These are phyloP conservation scores for Ophthalmotilapia sp. DNA, from an alignment of 2,113 vertebrate species.

Conservation along the genomic window DNA sequence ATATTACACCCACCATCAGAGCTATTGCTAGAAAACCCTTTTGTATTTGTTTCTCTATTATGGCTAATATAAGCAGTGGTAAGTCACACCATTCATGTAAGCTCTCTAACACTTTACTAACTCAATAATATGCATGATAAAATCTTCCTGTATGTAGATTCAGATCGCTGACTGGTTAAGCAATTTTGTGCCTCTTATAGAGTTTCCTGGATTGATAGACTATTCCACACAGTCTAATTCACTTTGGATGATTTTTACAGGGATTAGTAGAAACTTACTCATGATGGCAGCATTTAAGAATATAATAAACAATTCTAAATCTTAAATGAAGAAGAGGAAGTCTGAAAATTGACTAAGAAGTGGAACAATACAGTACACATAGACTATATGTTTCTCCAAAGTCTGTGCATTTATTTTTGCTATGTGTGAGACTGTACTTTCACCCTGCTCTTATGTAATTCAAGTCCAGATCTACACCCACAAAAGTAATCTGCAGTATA, in stretches of 20 bases:
- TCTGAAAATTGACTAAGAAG: not conserved
- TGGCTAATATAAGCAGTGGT: not conserved
- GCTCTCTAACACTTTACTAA: not conserved
- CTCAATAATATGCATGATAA: not conserved
- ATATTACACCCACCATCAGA: not conserved
- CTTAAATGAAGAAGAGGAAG: not conserved
- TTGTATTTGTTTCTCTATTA: not conserved
- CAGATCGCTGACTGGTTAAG: not conserved
- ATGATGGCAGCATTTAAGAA: not conserved
- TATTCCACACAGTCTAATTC: not conserved
- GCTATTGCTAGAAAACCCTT: not conserved
- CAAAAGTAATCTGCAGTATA: conserved; percentile 55
- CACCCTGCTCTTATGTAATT: conserved; percentile 55
- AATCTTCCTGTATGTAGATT: not conserved
- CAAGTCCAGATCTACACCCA: conserved; percentile 55
- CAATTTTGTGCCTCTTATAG: not conserved
- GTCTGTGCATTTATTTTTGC: not conserved
- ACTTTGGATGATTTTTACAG: not conserved
- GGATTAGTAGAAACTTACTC: not conserved
- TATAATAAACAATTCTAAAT: not conserved
- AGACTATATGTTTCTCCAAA: not conserved
- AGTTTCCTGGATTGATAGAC: not conserved
- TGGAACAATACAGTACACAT: not conserved
- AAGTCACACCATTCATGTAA: not conserved
- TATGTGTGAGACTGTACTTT: not conserved